Conservation (phyloP, 2,797 vertebrate species). For the Cottoperca gobio region DNA sequence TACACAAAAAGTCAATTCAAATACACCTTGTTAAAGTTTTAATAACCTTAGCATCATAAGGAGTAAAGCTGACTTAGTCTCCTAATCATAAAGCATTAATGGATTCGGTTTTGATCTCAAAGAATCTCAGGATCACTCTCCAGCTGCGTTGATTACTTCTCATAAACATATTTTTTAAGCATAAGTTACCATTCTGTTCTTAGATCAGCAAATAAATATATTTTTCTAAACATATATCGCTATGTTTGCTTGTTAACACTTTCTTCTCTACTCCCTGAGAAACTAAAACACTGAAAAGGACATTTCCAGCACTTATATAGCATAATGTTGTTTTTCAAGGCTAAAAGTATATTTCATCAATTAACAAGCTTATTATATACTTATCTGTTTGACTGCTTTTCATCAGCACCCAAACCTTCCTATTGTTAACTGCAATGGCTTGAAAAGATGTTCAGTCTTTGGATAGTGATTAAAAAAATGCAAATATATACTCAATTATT, state of each 20-base stretch:
- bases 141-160: conserved; percentile 4
- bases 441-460: conserved; percentile 22
- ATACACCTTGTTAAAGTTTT: neutral
- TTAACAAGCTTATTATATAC: conserved; percentile 9
- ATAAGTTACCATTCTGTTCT: conserved; percentile 34
- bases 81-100: conserved; percentile 24
- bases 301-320: conserved; percentile 37
- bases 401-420: conserved; percentile 31
- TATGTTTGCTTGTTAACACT: conserved; percentile 31
- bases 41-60: conserved; percentile 3
- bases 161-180: conserved; percentile 14
- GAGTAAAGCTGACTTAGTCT: conserved; percentile 33
- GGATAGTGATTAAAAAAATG: conserved; percentile 19
- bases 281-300: conserved; percentile 61
- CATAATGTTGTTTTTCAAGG: conserved; percentile 46
- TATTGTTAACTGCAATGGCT: conserved; percentile 8
- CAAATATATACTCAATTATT: conserved; percentile 15
- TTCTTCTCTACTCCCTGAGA: conserved; percentile 72
- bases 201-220: conserved; percentile 27
- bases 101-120: conserved; percentile 32
- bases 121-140: conserved; percentile 27
- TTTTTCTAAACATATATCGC: conserved; percentile 19
- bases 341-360: conserved; percentile 30
- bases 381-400: conserved; percentile 12
- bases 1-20: conserved; percentile 32